Conservation (phyloP, 2,113 vertebrate species). For the Spea bombifrons region DNA sequence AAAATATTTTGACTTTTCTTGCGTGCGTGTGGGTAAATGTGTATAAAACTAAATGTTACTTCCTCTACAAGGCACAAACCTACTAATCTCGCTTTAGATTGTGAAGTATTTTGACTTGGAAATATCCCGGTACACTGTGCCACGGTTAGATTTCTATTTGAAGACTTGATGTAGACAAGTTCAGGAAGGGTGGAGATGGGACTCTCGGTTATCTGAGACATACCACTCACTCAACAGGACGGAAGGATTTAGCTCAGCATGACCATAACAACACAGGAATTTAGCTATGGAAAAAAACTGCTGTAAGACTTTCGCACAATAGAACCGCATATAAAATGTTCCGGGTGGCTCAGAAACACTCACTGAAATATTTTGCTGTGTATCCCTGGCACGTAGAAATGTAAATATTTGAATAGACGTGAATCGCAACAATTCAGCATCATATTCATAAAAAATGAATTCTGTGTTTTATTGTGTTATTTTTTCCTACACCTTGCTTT, state of each 20-base stretch:
- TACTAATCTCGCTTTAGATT: not conserved
- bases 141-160: slow-evolving; percentile 30
- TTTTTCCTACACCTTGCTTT: too few relatives aligned
- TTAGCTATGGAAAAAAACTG: slow-evolving; percentile 27
- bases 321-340: too few relatives aligned
- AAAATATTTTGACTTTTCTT: too few relatives aligned
- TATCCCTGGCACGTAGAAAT: too few relatives aligned
- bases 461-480: not conserved
- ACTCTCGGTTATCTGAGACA: not conserved
- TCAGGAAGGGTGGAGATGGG: slow-evolving; percentile 11
- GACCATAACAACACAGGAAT: slow-evolving; percentile 27
- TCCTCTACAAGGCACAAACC: not conserved
- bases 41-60: not conserved
- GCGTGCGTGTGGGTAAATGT: too few relatives aligned
- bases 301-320: not conserved
- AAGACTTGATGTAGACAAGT: not conserved
- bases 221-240: not conserved
- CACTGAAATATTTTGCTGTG: too few relatives aligned
- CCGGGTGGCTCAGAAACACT: too few relatives aligned
- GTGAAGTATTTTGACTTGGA: not conserved
- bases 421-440: too few relatives aligned
- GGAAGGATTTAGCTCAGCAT: slow-evolving; percentile 24
- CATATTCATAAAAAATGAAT: not conserved
- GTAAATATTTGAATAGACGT: too few relatives aligned
- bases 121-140: slow-evolving; percentile 1